These are phyloP conservation scores for Lordiphosa mommai DNA, from an alignment of 1,140 invertebrate species.

Conservation along the genomic window DNA sequence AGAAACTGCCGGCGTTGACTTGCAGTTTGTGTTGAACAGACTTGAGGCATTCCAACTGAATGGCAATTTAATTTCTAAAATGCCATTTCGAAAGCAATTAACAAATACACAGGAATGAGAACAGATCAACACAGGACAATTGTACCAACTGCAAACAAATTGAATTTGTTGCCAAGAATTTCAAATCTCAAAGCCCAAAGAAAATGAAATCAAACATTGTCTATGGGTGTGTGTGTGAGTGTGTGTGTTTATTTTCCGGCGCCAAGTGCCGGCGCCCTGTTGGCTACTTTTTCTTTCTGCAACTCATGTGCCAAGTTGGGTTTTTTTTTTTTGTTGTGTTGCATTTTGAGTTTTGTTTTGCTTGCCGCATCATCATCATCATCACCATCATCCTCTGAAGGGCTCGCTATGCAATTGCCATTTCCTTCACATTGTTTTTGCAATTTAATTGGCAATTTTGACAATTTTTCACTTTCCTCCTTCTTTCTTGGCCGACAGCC, in stretches of 20 bases:
- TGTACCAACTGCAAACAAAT: constrained; percentile 59
- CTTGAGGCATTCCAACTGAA: constrained; percentile 29
- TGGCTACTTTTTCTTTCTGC: constrained; percentile 30
- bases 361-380: constrained; percentile 1
- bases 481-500: constrained; percentile 17
- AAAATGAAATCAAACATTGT: not conserved
- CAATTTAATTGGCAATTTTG: constrained; percentile 69
- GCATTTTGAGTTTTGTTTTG: constrained; percentile 36
- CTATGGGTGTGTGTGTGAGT: not conserved
- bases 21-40: constrained; percentile 42
- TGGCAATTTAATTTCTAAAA: constrained; percentile 73
- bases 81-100: constrained; percentile 62
- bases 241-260: constrained; percentile 23
- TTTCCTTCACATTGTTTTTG: constrained; percentile 28
- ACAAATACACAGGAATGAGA: constrained; percentile 28
- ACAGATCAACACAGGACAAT: constrained; percentile 14
- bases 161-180: constrained; percentile 46
- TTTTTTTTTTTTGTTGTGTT: constrained; percentile 34
- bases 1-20: constrained; percentile 55
- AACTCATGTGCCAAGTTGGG: constrained; percentile 28
- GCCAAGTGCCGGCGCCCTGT: constrained; percentile 45
- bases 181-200: not conserved
- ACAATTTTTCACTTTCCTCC: constrained; percentile 59
- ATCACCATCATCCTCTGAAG: not conserved
- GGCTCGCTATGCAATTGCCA: constrained; percentile 26